These are phyloP conservation scores for Drosophila repletoides DNA, from an alignment of 1,140 invertebrate species.

Conservation along the genomic window DNA sequence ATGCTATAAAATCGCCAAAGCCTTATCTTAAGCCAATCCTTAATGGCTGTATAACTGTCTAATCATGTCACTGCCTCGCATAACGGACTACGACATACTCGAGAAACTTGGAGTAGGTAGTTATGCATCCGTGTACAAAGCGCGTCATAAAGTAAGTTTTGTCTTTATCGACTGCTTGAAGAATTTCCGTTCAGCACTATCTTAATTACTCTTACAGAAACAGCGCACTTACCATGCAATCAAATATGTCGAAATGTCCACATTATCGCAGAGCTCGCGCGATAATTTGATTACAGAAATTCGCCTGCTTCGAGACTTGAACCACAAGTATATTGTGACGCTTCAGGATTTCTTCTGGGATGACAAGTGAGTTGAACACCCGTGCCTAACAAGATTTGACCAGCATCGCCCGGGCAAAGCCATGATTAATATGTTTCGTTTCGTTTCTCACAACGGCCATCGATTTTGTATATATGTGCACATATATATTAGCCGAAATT, in stretches of 20 bases:
- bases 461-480: too few relatives aligned
- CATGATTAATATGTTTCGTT: too few relatives aligned
- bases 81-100: conserved; percentile 87
- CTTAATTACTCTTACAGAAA: conserved; percentile 48
- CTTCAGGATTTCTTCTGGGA: conserved; percentile 93
- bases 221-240: conserved; percentile 83
- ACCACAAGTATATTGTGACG: conserved; percentile 92
- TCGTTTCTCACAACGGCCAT: too few relatives aligned
- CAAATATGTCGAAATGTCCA: conserved; percentile 91
- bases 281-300: conserved; percentile 95
- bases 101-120: conserved; percentile 94
- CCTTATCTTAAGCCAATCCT: background rate
- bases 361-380: conserved; percentile 85
- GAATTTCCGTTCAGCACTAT: background rate
- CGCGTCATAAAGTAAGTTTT: conserved; percentile 88
- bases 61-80: conserved; percentile 83
- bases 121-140: conserved; percentile 94
- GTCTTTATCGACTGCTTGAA: background rate
- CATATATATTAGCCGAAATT: too few relatives aligned
- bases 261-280: conserved; percentile 88
- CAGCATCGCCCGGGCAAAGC: too few relatives aligned
- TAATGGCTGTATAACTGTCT: conserved; percentile 9
- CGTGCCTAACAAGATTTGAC: background rate
- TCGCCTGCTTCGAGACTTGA: conserved; percentile 89
- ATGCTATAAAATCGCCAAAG: background rate